These are phyloP conservation scores for Isichthys henryi DNA, from an alignment of 2,113 vertebrate genomes.

Conservation along the genomic window DNA sequence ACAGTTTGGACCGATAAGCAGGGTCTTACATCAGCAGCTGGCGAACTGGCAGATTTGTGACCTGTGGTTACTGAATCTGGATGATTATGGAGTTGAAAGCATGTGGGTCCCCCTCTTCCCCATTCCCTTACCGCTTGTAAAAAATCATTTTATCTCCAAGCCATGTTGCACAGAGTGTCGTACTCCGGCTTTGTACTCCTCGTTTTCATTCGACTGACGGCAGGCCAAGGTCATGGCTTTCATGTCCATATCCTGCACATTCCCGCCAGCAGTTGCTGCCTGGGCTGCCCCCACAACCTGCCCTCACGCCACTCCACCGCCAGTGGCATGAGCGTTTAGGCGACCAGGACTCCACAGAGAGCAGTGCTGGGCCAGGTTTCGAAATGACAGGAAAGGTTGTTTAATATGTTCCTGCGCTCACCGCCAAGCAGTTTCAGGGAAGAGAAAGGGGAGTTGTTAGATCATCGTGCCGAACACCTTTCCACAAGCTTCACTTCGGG, in stretches of 20 bases:
- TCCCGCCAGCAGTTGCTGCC: background rate
- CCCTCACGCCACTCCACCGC: background rate
- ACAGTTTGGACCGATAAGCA: background rate
- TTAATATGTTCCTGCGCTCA: conserved; percentile 34
- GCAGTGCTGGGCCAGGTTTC: background rate
- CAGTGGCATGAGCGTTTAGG: conserved; percentile 24
- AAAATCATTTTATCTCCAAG: background rate
- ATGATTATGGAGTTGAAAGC: background rate
- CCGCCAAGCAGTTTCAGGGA: conserved; percentile 35
- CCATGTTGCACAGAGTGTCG: background rate
- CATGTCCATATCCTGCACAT: background rate
- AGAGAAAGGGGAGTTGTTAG: background rate
- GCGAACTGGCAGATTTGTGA: background rate
- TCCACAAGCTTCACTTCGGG: background rate
- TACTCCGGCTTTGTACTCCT: background rate
- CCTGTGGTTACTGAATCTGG: background rate
- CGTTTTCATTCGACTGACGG: background rate
- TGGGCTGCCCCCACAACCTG: conserved; percentile 12
- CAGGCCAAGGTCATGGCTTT: background rate
- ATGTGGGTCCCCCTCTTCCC: background rate
- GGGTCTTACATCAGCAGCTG: background rate
- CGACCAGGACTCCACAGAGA: background rate
- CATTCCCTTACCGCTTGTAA: background rate
- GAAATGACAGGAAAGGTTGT: conserved; percentile 30
- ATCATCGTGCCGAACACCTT: background rate